Conservation (phyloP, 2,888 invertebrate species). For the Nephrocerus scutellatus region DNA sequence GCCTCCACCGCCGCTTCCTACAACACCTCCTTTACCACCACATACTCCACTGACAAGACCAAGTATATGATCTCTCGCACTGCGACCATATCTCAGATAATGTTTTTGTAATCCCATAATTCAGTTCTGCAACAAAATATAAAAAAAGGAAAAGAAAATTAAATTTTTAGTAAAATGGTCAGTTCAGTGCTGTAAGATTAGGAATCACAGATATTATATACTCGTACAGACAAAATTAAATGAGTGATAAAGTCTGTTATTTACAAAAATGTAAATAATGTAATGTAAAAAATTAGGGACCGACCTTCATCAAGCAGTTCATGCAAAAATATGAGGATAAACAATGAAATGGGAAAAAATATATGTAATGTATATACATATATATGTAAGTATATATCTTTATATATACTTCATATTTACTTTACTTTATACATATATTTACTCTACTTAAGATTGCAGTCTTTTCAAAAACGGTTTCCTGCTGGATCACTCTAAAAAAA, state of each 20-base stretch:
- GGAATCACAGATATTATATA: no score
- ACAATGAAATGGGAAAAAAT: not conserved
- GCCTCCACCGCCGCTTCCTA: conserved; percentile 4
- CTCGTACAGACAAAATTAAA: no score
- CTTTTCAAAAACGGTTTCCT: no score
- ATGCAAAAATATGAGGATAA: not conserved
- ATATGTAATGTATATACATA: not conserved
- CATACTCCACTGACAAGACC: conserved; percentile 49
- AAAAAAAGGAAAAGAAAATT: conserved; percentile 14
- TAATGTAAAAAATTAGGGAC: no score
- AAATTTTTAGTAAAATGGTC: conserved; percentile 3
- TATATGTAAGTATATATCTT: not conserved
- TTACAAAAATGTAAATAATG: no score
- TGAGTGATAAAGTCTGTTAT: no score
- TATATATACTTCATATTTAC: not conserved
- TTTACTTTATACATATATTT: not conserved
- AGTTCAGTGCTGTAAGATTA: no score
- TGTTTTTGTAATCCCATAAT: conserved; percentile 68
- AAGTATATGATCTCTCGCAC: conserved; percentile 64
- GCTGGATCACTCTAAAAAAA: no score
- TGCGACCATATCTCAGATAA: conserved; percentile 68
- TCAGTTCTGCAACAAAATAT: conserved; percentile 39
- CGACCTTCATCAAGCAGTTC: no score
- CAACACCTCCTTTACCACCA: conserved; percentile 16
- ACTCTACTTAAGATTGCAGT: no score